Conservation (phyloP, 2,888 invertebrate species). For the Phaedon cochleariae region DNA sequence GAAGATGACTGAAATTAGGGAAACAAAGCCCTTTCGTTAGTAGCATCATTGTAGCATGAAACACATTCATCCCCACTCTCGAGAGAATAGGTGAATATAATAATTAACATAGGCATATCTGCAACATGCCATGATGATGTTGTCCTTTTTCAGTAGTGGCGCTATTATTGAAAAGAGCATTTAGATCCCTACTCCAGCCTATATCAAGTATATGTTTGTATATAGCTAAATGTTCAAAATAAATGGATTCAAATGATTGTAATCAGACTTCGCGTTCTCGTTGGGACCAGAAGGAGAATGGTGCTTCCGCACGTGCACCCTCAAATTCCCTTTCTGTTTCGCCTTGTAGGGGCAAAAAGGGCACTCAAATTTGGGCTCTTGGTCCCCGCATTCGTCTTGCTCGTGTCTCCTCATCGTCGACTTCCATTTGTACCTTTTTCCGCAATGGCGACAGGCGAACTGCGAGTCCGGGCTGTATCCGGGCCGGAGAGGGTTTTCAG, state of each 20-base stretch:
- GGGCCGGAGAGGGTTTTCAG: slow-evolving; percentile 49
- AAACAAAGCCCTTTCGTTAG: too few species aligned
- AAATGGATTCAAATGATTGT: too few species aligned
- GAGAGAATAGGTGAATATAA: too few species aligned
- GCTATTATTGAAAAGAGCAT: too few species aligned
- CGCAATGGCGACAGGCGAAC: slow-evolving; percentile 84
- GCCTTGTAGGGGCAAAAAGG: slow-evolving; percentile 66
- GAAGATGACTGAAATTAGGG: too few species aligned
- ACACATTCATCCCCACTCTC: too few species aligned
- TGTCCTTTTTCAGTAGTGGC: too few species aligned
- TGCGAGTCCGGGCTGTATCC: slow-evolving; percentile 66
- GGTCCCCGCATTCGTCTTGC: slow-evolving; percentile 82
- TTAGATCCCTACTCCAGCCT: too few species aligned
- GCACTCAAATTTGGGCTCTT: slow-evolving; percentile 81
- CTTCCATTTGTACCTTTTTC: slow-evolving; percentile 87
- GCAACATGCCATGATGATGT: too few species aligned
- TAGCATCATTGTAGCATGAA: too few species aligned
- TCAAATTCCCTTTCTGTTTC: slow-evolving; percentile 36
- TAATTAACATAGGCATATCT: too few species aligned
- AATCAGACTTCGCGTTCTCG: not conserved
- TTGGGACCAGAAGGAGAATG: not conserved
- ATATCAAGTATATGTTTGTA: too few species aligned
- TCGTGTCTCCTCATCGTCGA: slow-evolving; percentile 77
- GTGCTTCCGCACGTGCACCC: slow-evolving; percentile 15
- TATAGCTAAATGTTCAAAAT: not conserved